Evolutionary conservation across 2,888 invertebrate genomes (phyloP), one percentile per base, ranked within the genome.

Genomic region (Acanthosoma haemorrhoidale): DNA sequence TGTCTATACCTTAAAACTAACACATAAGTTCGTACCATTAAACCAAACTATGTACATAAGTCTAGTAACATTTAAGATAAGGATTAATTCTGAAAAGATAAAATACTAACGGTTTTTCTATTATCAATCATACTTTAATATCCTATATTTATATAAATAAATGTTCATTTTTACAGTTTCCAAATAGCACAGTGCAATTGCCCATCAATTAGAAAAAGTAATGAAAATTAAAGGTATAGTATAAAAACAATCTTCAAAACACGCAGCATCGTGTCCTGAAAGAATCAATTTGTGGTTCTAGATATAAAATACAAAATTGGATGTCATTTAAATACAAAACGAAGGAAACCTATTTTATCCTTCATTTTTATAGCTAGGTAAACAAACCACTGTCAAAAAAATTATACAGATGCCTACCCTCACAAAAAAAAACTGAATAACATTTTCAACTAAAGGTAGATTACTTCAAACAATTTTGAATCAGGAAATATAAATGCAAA

Each of bases 311-410:
- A 51, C 21, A 51, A 51, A 21, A 51, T 51, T 25, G n/a, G 1
- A 51, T 2, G 29, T 25, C 51, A 51, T 51, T 51, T 25, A n/a
- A 51, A n/a, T 51, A 51, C 51, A 51, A 51, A 51, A 51, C 21
- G 25, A 51, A 51, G 25, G 51, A 25, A 51, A 25, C n/a, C n/a
- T n/a, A n/a, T 51, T 25, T 21, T 51, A 25, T 25, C 25, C 51
- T 51, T 25, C 51, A 51, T 51, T 25, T n/a, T 51, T 51, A 51
- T n/a, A 51, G 21, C 51, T 51, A 51, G n/a, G n/a, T 32, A 63
- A 32, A 63, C 63, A 63, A 38, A 63, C 18, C 2, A 63, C 18
- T 21, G n/a, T 21, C 13, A 59, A 11, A 15, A 64, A 41, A 31
- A 64, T 25, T 31, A 8, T 36, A 16, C 39, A 41, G 11, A 11